Percentiles rank a stretch among this genome's conserved stretches.
These are phyloP conservation scores for Lacanobia wlatinum DNA, from an alignment of 2,888 invertebrate genomes.

Conservation along the genomic window DNA sequence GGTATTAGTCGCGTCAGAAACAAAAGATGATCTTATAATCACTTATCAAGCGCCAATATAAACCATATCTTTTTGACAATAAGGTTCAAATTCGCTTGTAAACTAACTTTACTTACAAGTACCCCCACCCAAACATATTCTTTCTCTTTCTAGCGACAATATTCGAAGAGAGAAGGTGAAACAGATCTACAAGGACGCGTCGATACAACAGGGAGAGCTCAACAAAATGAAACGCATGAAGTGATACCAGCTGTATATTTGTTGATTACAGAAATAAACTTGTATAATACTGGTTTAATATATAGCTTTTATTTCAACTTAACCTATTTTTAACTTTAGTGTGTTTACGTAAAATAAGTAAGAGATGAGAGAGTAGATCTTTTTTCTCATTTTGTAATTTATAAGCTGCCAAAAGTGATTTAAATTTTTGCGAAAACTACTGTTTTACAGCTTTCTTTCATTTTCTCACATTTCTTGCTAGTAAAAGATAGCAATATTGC, in stretches of 20 bases:
- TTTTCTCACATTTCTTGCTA: too few species aligned
- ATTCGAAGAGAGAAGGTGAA: conserved; percentile 96
- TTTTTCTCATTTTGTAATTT: too few species aligned
- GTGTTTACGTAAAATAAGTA: background rate
- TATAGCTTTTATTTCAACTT: conserved; percentile 10
- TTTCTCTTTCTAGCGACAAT: conserved; percentile 92
- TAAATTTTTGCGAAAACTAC: too few species aligned
- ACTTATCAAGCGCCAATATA: background rate
- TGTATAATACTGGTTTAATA: conserved; percentile 13
- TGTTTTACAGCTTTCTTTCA: too few species aligned
- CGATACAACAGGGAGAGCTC: conserved; percentile 95
- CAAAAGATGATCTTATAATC: too few species aligned
- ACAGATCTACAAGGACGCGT: conserved; percentile 95
- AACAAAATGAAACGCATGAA: conserved; percentile 93
- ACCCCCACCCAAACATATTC: background rate
- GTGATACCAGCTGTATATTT: conserved; percentile 71
- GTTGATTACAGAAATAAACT: conserved; percentile 45
- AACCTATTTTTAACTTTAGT: conserved; percentile 18
- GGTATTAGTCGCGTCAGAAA: too few species aligned
- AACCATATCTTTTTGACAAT: background rate
- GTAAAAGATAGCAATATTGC: too few species aligned
- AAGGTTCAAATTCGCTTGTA: background rate
- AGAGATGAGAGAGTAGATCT: background rate
- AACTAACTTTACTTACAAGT: background rate
- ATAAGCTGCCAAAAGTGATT: too few species aligned